Evolutionary conservation across 2,113 vertebrate species (phyloP), one percentile per base, ranked within the genome.

Genomic region (Bothrops jararaca): DNA sequence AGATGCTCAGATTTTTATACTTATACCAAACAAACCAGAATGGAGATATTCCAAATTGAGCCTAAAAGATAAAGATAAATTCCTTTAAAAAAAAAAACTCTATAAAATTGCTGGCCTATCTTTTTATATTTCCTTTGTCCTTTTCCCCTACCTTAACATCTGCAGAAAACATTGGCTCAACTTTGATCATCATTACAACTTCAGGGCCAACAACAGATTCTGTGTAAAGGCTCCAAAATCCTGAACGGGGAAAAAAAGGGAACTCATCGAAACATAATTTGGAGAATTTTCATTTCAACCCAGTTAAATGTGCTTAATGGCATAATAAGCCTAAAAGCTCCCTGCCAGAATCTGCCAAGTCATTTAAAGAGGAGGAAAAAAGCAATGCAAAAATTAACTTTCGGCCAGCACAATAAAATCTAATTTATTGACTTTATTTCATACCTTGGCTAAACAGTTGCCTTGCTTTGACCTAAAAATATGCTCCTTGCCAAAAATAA

Each of bases 341-440:
- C 18, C 3, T 56, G 42, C 39, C 45, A 18, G 88, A 89, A 92
- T 58, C 69, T 92, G 92, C 92, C 53, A 85, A 85, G 69, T 92
- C 92, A 92, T 85, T 34, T 88, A 80, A 23, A 80, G 24, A 29
- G n/a, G 4, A 11, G 24, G 15, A 4, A 39, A 52, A 39, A 39
- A 20, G 22, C 8, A 24, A 4, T 23, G 1, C 5, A 64, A 88
- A 91, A 64, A 69, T 12, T 3, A 45, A 54, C 24, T 26, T 80
- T 48, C 20, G 3, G 29, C 7, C 26, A 57, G 60, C 54, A 29
- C 1, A 12, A 24, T 45, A 34, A 69, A 52, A 9, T 22, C 15
- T 22, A 48, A 11, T 42, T 29, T 26, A 54, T 89, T 9, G 1
- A 45, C 50, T 4, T 26, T n/a, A 23, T 89, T n/a, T 23, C 4